Percentiles rank a stretch among this genome's conserved stretches.
Conservation (phyloP, 2,888 invertebrate species). For the Meteorus colon region DNA sequence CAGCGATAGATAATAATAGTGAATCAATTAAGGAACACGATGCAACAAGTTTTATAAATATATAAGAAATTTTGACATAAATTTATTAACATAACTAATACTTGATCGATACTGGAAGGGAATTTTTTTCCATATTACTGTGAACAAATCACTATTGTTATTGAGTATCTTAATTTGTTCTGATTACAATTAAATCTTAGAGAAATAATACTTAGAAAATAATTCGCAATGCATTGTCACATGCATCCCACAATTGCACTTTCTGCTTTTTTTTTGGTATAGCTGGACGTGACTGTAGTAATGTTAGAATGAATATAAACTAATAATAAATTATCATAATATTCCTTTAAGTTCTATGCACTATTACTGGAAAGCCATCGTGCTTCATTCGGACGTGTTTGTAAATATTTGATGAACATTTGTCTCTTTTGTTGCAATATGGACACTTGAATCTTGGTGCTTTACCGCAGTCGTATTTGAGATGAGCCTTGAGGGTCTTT, state of each 20-base stretch:
- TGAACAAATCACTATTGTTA: background rate
- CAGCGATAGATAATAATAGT: background rate
- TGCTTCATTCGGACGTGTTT: constrained; percentile 69
- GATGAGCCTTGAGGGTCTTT: constrained; percentile 72
- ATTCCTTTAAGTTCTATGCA: constrained; percentile 58
- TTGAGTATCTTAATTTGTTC: background rate
- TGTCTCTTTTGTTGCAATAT: constrained; percentile 74
- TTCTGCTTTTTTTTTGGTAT: background rate
- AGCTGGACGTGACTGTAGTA: background rate
- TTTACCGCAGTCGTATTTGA: constrained; percentile 74
- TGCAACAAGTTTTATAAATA: background rate
- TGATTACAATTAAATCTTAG: background rate
- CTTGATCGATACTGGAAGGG: background rate
- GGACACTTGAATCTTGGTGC: constrained; percentile 74
- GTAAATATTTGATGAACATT: constrained; percentile 75
- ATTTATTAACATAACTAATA: background rate
- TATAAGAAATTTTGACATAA: constrained; percentile 3
- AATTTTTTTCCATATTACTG: background rate
- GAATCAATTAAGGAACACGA: constrained; percentile 27
- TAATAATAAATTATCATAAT: constrained; percentile 9
- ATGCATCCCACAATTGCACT: background rate
- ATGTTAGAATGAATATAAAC: constrained; percentile 17
- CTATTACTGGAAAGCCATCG: constrained; percentile 66
- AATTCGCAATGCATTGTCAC: constrained; percentile 3
- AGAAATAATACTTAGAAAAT: background rate